Percentiles rank a stretch among this genome's conserved stretches.
These are phyloP conservation scores for Arctocebus calabarensis DNA, from an alignment of 2,797 vertebrate species.

Conservation along the genomic window DNA sequence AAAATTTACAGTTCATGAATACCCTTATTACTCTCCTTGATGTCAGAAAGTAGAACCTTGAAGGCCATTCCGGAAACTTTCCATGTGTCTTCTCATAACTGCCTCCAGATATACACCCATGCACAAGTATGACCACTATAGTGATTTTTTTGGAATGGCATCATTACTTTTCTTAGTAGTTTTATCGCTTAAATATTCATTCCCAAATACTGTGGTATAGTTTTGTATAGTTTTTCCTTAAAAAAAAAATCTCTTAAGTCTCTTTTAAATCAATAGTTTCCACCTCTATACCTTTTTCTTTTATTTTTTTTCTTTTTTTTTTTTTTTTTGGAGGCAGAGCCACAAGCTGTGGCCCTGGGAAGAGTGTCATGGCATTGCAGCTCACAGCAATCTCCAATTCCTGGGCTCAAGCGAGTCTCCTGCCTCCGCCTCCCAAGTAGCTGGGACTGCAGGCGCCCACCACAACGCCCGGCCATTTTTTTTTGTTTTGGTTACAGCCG, in stretches of 20 bases:
- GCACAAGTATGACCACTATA: not conserved
- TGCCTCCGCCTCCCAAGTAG: too few relatives aligned
- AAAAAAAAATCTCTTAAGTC: not conserved
- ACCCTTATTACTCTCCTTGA: not conserved
- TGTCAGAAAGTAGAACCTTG: not conserved
- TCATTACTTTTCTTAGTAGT: constrained; percentile 7
- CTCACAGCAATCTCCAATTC: too few relatives aligned
- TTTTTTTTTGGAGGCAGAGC: too few relatives aligned
- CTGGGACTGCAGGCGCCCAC: too few relatives aligned
- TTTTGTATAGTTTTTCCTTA: not conserved
- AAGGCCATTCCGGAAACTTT: not conserved
- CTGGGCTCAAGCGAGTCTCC: too few relatives aligned
- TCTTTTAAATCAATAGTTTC: not conserved
- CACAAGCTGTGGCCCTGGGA: too few relatives aligned
- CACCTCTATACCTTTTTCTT: not conserved
- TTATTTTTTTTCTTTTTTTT: too few relatives aligned
- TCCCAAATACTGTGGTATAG: not conserved
- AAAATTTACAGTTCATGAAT: constrained; percentile 33
- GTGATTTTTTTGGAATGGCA: not conserved
- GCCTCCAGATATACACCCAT: not conserved
- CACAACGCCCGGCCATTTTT: too few relatives aligned
- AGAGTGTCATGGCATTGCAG: too few relatives aligned
- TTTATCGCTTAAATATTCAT: not conserved
- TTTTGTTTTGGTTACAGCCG: too few relatives aligned
- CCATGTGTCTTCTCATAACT: not conserved